These are phyloP conservation scores for Caenorhabditis doughertyi DNA, from an alignment of 2,888 invertebrate genomes.

Conservation along the genomic window DNA sequence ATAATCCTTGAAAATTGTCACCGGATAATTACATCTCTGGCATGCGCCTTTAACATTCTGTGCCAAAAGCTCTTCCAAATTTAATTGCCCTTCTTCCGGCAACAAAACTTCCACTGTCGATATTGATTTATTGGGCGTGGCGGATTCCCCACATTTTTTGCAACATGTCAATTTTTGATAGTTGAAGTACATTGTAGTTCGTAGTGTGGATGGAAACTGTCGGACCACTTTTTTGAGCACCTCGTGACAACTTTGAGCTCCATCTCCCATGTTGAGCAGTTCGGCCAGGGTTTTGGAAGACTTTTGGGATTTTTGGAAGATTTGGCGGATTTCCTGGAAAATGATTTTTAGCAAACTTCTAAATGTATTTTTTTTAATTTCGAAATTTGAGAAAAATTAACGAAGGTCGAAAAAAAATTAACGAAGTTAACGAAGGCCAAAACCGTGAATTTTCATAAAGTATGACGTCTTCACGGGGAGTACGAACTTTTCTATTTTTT, in stretches of 20 bases:
- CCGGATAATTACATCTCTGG: neutral
- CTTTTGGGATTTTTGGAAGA: neutral
- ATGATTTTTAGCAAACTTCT: no score
- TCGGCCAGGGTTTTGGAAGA: neutral
- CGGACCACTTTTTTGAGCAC: neutral
- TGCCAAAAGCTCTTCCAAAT: neutral
- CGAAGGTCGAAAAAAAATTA: no score
- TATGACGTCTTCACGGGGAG: no score
- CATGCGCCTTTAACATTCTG: neutral
- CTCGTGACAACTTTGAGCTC: slow-evolving; percentile 19
- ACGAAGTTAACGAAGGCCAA: no score
- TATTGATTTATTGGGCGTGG: neutral
- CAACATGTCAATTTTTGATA: neutral
- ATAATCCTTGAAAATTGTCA: neutral
- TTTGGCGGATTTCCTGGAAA: slow-evolving; percentile 2
- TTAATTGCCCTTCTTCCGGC: neutral
- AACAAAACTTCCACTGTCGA: neutral
- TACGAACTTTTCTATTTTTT: no score
- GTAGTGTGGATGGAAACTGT: neutral
- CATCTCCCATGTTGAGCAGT: neutral
- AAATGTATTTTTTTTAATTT: no score
- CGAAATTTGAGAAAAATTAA: no score
- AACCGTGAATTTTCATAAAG: no score
- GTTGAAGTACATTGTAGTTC: neutral
- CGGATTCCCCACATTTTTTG: neutral